Evolutionary conservation across 1,140 invertebrate genomes (phyloP).

Genomic region (Diuraphis noxia): DNA sequence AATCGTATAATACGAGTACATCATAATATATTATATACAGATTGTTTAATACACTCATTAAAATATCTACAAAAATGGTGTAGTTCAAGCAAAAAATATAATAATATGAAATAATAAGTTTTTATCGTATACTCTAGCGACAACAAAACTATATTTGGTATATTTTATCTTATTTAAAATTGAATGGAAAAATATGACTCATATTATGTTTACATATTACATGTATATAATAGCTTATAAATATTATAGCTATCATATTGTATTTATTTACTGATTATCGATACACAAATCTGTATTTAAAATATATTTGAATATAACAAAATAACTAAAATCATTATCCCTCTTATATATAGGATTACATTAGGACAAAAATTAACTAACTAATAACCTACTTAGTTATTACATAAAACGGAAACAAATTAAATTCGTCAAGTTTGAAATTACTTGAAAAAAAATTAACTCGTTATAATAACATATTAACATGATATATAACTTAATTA

Average conservation of each 20-base stretch:
- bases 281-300: too few relatives aligned
- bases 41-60: background rate
- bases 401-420: background rate
- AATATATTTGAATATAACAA: background rate
- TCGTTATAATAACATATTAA: background rate
- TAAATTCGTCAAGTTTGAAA: background rate
- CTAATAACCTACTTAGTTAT: background rate
- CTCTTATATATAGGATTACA: background rate
- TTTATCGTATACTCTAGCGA: background rate
- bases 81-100: background rate
- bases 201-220: background rate
- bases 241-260: too few relatives aligned
- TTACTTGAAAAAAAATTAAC: background rate
- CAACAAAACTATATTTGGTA: background rate
- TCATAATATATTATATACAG: background rate
- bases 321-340: too few relatives aligned
- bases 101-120: background rate
- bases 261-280: too few relatives aligned
- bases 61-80: background rate
- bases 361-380: background rate
- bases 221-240: background rate
- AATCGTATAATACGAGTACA: too few relatives aligned
- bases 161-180: background rate
- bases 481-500: background rate
- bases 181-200: background rate